Percentiles rank a stretch among this genome's conserved stretches.
Evolutionary conservation across 1,140 invertebrate species (phyloP).

Genomic region (Zaprionus africanus): DNA sequence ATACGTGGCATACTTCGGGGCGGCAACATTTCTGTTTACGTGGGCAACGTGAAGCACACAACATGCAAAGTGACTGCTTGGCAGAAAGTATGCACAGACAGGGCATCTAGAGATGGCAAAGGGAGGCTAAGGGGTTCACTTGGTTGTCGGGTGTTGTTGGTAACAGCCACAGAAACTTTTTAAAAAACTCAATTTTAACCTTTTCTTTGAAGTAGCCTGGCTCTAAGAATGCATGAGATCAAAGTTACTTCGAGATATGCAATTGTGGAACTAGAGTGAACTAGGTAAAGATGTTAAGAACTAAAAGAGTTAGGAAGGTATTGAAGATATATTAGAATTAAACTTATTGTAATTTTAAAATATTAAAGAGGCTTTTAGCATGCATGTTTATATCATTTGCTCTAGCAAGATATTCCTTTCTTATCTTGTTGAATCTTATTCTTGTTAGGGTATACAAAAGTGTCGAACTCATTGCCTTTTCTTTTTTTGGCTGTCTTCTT

Average conservation of each 20-base stretch:
- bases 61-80: conserved; percentile 36
- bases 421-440: not conserved
- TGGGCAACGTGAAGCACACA: conserved; percentile 33
- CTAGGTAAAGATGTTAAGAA: too few relatives aligned
- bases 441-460: not conserved
- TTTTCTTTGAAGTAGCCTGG: not conserved
- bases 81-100: conserved; percentile 8
- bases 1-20: conserved; percentile 49
- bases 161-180: conserved; percentile 28
- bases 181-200: conserved; percentile 30
- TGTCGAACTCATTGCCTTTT: not conserved
- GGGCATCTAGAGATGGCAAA: not conserved
- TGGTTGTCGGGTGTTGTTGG: not conserved
- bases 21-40: conserved; percentile 50
- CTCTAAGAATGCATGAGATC: not conserved
- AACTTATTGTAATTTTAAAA: too few relatives aligned
- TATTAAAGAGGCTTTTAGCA: too few relatives aligned
- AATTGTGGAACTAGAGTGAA: not conserved
- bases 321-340: too few relatives aligned
- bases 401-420: not conserved
- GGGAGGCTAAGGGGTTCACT: not conserved
- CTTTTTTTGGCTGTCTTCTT: not conserved
- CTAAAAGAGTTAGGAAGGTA: too few relatives aligned
- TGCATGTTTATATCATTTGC: too few relatives aligned
- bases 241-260: not conserved